Evolutionary conservation across 2,113 vertebrate genomes (phyloP).

Genomic region (Hipposideros armiger): DNA sequence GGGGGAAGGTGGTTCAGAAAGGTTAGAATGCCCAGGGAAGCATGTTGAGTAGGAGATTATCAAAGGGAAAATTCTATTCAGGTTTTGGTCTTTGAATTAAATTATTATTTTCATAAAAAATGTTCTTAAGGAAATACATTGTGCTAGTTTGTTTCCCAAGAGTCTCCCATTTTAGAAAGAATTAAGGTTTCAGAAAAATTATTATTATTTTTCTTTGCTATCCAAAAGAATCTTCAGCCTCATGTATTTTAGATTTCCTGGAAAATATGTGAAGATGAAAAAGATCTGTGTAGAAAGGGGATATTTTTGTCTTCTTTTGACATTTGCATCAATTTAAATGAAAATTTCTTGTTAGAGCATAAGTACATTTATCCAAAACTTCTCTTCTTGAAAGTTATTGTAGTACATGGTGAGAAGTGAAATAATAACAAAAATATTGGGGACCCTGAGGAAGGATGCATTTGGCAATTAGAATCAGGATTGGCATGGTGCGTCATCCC

Average conservation of each 20-base stretch:
- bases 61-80: background rate
- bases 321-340: constrained; percentile 37
- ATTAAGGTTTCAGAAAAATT: background rate
- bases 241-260: constrained; percentile 60
- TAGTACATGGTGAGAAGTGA: background rate
- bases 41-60: background rate
- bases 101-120: constrained; percentile 29
- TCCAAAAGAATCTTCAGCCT: background rate
- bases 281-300: background rate
- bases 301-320: constrained; percentile 53
- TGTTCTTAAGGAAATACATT: constrained; percentile 16
- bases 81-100: constrained; percentile 5
- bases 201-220: constrained; percentile 42
- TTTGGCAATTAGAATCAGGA: background rate
- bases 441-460: background rate
- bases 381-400: constrained; percentile 11
- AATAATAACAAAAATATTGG: background rate
- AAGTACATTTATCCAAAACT: background rate
- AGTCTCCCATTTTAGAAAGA: constrained; percentile 42
- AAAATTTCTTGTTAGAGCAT: constrained; percentile 41
- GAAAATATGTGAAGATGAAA: background rate
- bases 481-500: background rate
- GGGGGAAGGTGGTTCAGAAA: background rate
- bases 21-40: background rate
- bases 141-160: background rate